Evolutionary conservation across 2,888 invertebrate species (phyloP), one percentile per base, ranked within the genome.

Genomic region (Aporophyla nigra): DNA sequence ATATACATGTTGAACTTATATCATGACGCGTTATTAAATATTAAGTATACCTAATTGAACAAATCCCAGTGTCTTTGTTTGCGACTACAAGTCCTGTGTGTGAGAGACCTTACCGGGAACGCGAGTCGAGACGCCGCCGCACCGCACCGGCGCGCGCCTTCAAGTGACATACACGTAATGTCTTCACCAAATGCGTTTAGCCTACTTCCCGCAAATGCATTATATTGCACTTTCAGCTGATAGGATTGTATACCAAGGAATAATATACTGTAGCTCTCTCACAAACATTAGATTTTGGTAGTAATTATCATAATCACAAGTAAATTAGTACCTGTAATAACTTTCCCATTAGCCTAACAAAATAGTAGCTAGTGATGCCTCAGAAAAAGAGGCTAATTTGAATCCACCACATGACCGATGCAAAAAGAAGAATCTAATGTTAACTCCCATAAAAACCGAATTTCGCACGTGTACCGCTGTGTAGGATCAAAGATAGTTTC

Each of bases 141-240:
- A 74, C 73, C 24, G 24, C 43, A 12, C 43, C 43, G 43, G 43
- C 43, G 12, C 53, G 40, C 58, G 53, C 46, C 61, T 16, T 77
- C 71, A 66, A 73, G 51, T 82, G 83, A 82, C 71, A 63, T 71
- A 71, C 63, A 72, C 69, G 76, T 84, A 74, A 74, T 74, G 63
- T 77, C 77, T 82, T 74, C 65, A 82, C 66, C 65, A 78, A 87
- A 85, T 73, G 61, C 82, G 67, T 70, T 80, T 85, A 81, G 62
- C 74, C 70, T 74, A 77, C 68, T 80, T 85, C 58, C 67, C 53
- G 33, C 24, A 66, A 82, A 65, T 74, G 67, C 79, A 67, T 72
- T 82, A 46, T 33, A 76, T 27, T 66, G 51, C 76, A 82, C 56
- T 67, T 61, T 56, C 21, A 74, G 56, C 76, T 75, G 56, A 67